A percentile compares a stretch with the other conserved stretches of the same genome.
Conservation (phyloP, 2,797 vertebrate species). For the Meriones psammophilus region DNA sequence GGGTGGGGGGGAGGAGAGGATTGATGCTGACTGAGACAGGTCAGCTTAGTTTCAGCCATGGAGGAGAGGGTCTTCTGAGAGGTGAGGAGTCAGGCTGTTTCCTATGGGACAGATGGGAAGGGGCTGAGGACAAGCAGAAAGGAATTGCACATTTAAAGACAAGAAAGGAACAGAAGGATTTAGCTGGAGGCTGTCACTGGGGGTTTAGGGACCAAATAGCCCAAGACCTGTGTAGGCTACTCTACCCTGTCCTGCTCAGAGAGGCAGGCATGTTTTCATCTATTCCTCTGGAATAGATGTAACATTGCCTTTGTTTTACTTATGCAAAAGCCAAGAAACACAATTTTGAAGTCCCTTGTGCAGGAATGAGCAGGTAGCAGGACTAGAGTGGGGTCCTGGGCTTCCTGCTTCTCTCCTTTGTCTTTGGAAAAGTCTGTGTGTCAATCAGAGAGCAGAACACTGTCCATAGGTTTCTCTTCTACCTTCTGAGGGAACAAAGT, state of each 20-base stretch:
- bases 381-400: not conserved
- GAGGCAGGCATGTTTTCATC: not conserved
- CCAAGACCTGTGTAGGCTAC: not conserved
- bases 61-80: not conserved
- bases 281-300: not conserved
- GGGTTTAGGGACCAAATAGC: not conserved
- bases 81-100: not conserved
- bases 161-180: not conserved
- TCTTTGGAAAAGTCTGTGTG: slow-evolving; percentile 31
- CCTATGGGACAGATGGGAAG: not conserved
- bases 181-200: not conserved
- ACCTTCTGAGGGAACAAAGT: not conserved
- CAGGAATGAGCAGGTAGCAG: not conserved
- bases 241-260: not conserved
- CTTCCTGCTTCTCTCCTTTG: not conserved
- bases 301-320: not conserved
- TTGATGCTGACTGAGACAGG: not conserved
- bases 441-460: not conserved
- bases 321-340: not conserved
- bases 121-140: not conserved
- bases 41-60: not conserved
- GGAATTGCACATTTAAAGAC: not conserved
- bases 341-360: not conserved
- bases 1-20: too few relatives aligned
- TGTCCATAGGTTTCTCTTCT: not conserved